A percentile compares a stretch with the other conserved stretches of the same genome.
Conservation (phyloP, 23 tunicate genomes). For the Diplosoma virens region DNA sequence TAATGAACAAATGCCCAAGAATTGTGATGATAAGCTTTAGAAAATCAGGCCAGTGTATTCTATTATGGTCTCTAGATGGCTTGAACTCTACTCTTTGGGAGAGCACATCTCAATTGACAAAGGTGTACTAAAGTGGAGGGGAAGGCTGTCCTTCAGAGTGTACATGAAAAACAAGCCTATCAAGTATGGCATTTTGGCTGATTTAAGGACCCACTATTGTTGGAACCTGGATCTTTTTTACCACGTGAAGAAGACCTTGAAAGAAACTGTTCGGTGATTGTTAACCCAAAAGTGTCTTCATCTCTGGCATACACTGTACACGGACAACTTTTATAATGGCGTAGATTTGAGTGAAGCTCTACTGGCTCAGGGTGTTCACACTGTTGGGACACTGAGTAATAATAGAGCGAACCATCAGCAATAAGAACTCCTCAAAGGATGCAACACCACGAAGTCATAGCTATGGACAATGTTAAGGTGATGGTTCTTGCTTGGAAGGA, state of each 20-base stretch:
- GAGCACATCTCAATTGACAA: no score
- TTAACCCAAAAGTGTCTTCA: conserved; percentile 1
- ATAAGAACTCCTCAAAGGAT: neutral
- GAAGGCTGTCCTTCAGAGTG: conserved; percentile 8
- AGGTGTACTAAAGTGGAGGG: conserved; percentile 23
- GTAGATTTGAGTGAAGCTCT: conserved; percentile 18
- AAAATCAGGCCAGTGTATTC: conserved; percentile 7
- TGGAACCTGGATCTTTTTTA: conserved; percentile 7
- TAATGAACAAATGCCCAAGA: neutral
- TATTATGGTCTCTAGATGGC: conserved; percentile 4
- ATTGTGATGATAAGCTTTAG: neutral
- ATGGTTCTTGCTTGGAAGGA: conserved; percentile 28
- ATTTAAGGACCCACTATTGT: conserved; percentile 17
- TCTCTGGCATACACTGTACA: conserved; percentile 19
- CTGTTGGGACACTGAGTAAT: neutral
- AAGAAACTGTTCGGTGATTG: conserved; percentile 12
- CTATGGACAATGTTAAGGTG: conserved; percentile 7
- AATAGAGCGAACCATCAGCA: no score
- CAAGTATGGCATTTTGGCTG: conserved; percentile 40
- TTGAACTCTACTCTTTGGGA: neutral
- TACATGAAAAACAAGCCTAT: conserved; percentile 25
- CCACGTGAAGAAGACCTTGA: conserved; percentile 7
- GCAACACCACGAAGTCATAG: neutral
- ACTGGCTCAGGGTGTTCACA: conserved; percentile 11
- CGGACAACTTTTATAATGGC: conserved; percentile 28